These are phyloP conservation scores for Tapirus terrestris DNA, from an alignment of 2,113 vertebrate genomes.

Conservation along the genomic window DNA sequence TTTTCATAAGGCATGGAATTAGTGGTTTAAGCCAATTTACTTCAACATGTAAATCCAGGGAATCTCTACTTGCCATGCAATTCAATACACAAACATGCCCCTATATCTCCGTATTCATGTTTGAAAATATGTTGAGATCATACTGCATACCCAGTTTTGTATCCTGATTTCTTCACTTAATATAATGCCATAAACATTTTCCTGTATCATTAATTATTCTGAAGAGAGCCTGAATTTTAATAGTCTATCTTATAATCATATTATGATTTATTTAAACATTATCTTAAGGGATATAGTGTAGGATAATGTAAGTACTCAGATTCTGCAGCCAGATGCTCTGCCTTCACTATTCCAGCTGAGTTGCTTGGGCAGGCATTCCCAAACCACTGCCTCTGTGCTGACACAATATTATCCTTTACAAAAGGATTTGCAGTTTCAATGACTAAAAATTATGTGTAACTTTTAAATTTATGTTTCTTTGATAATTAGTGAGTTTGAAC, in stretches of 20 bases:
- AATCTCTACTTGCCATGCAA: not conserved
- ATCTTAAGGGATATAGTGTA: not conserved
- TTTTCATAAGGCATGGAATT: not conserved
- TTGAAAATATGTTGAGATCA: constrained; percentile 37
- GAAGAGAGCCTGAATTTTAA: constrained; percentile 42
- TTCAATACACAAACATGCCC: not conserved
- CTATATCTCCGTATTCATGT: not conserved
- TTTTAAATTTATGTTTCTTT: constrained; percentile 40
- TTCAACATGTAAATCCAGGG: not conserved
- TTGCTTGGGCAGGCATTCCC: not conserved
- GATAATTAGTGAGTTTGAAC: not conserved
- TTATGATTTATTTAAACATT: not conserved
- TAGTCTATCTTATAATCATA: not conserved
- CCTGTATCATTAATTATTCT: constrained; percentile 29
- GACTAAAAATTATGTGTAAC: not conserved
- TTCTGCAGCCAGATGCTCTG: not conserved
- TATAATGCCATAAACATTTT: not conserved
- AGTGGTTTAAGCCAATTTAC: not conserved
- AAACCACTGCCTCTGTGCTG: not conserved
- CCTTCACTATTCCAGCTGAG: not conserved
- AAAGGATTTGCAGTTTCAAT: not conserved
- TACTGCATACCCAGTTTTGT: not conserved
- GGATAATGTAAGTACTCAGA: not conserved
- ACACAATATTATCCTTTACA: not conserved
- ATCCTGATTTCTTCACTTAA: not conserved